phyloP scores from a whole-genome alignment of 92 coral and sea anemone species.

The Galaxea fascicularis region DNA sequence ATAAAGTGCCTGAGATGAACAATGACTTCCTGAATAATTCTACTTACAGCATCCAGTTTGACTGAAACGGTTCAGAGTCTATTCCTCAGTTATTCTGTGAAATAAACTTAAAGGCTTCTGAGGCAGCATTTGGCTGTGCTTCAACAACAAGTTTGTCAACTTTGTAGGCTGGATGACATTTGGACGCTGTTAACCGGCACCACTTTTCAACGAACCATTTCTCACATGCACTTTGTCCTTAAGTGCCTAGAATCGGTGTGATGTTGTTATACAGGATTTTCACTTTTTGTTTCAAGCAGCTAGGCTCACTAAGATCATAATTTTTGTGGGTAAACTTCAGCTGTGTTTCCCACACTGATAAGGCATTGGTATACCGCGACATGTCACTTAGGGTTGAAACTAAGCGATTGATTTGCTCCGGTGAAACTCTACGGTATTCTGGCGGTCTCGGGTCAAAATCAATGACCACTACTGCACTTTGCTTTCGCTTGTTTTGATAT shows the following conservation, averaged over 20 bases:
- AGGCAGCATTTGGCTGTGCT: conserved; percentile 32
- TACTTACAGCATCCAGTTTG: conserved; percentile 59
- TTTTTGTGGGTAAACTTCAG: conserved; percentile 30
- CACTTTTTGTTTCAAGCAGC: conserved; percentile 10
- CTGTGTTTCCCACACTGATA: conserved; percentile 58
- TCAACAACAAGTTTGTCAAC: conserved; percentile 47
- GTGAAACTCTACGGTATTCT: conserved; percentile 7
- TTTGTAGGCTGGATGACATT: conserved; percentile 3
- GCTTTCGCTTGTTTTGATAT: conserved; percentile 3
- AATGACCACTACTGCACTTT: background rate
- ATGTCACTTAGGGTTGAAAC: background rate
- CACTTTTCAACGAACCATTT: conserved; percentile 32
- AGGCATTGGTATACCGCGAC: background rate
- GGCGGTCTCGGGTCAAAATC: conserved; percentile 41
- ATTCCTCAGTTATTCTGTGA: conserved; percentile 22
- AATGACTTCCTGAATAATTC: too few relatives aligned
- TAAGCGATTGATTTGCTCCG: conserved; percentile 5
- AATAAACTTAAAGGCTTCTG: too few relatives aligned
- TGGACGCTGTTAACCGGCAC: conserved; percentile 41
- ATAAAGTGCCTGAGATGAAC: too few relatives aligned
- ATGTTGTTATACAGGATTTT: conserved; percentile 11
- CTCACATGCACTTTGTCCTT: conserved; percentile 26
- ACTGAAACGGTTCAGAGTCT: conserved; percentile 23
- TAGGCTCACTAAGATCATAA: conserved; percentile 15
- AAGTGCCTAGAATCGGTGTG: conserved; percentile 33